A percentile compares a stretch with the other conserved stretches of the same genome.
Evolutionary conservation across 2,113 vertebrate species (phyloP).

Genomic region (Garra rufa): DNA sequence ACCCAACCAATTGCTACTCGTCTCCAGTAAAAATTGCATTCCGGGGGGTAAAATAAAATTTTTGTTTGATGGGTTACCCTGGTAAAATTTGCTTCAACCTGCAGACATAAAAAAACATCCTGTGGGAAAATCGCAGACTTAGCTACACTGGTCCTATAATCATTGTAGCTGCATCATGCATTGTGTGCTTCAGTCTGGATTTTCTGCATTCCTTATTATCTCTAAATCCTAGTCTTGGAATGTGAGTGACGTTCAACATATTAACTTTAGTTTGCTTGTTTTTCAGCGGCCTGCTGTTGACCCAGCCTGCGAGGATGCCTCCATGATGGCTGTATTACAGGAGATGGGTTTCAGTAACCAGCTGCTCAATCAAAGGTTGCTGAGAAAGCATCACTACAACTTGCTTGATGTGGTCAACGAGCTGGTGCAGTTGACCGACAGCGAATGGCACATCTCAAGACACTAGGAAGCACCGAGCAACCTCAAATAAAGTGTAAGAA

Average conservation of each 20-base stretch:
- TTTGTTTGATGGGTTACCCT: no score
- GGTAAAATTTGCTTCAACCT: no score
- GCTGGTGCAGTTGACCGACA: conserved; percentile 85
- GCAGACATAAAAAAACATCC: no score
- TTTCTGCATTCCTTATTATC: not conserved
- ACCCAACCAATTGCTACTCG: no score
- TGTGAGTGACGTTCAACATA: not conserved
- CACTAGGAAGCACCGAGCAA: conserved; percentile 71
- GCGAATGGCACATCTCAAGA: conserved; percentile 78
- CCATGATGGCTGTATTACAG: conserved; percentile 86
- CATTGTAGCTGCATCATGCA: not conserved
- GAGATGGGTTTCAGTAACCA: conserved; percentile 98
- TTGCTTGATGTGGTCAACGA: conserved; percentile 92
- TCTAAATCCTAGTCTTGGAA: not conserved
- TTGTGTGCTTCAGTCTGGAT: not conserved
- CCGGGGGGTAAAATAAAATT: no score
- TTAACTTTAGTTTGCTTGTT: not conserved
- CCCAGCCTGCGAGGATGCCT: conserved; percentile 82
- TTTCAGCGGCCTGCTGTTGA: conserved; percentile 70
- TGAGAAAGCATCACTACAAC: conserved; percentile 91
- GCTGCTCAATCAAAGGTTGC: conserved; percentile 86
- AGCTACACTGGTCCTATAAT: no score
- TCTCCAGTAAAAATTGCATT: no score
- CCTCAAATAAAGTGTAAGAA: conserved; percentile 33
- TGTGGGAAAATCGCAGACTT: no score